Conservation (phyloP, 2,113 vertebrate species). For the Atherinomorus stipes region DNA sequence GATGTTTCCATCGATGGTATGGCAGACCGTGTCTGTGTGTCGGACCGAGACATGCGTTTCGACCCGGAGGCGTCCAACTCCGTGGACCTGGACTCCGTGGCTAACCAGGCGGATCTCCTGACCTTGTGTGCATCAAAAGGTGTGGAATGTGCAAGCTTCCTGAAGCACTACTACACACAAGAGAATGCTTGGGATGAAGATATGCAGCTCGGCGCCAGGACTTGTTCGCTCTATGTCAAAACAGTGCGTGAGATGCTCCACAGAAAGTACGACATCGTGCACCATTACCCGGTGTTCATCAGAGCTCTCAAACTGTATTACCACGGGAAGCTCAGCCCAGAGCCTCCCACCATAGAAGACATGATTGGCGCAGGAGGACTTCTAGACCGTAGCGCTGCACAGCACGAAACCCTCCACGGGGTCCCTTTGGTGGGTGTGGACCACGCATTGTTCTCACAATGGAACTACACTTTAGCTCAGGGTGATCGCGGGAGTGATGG, state of each 20-base stretch:
- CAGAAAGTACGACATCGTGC: constrained; percentile 18
- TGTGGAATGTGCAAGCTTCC: neutral
- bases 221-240: neutral
- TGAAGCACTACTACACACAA: neutral
- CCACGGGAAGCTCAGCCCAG: fast-evolving
- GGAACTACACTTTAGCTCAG: too few relatives aligned
- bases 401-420: too few relatives aligned
- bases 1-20: too few relatives aligned
- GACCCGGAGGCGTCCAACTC: neutral
- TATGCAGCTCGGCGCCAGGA: neutral
- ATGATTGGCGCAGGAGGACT: neutral
- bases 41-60: neutral
- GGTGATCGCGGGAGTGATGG: too few relatives aligned
- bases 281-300: constrained; percentile 13
- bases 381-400: neutral
- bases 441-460: too few relatives aligned
- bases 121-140: neutral
- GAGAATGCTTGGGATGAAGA: neutral
- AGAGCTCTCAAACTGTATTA: neutral
- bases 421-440: too few relatives aligned
- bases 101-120: neutral
- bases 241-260: neutral
- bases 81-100: neutral
- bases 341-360: neutral
- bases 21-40: neutral